phyloP scores from a whole-genome alignment of 2,888 invertebrate species.

The Rotaria sp. region DNA sequence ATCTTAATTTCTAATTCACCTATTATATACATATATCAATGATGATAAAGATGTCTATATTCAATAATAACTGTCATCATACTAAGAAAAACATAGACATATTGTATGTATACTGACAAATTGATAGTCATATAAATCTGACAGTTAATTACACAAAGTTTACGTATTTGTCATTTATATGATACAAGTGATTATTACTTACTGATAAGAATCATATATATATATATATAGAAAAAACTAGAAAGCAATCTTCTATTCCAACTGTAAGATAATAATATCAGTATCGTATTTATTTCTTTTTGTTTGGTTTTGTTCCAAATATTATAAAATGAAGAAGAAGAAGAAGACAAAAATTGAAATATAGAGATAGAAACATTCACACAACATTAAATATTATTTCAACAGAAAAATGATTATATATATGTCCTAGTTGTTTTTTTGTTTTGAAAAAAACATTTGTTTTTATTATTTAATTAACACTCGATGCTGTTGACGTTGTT shows the following conservation, averaged over 20 bases:
- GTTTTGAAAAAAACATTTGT: too few relatives aligned
- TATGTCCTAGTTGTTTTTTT: too few relatives aligned
- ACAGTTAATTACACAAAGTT: background rate
- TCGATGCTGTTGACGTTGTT: background rate
- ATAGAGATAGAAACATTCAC: background rate
- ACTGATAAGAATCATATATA: background rate
- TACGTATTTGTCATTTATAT: background rate
- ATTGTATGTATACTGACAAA: background rate
- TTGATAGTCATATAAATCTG: background rate
- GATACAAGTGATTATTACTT: background rate
- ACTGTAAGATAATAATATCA: background rate
- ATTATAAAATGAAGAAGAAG: background rate
- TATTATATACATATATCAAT: background rate
- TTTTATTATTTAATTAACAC: background rate
- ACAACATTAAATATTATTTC: background rate
- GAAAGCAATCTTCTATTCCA: background rate
- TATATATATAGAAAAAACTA: background rate
- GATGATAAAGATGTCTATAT: background rate
- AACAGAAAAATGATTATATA: background rate
- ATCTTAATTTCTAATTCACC: background rate
- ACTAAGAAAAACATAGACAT: background rate
- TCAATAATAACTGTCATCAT: background rate
- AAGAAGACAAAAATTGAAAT: background rate
- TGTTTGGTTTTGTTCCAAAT: background rate
- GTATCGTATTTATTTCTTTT: background rate